Base-by-base conservation (phyloP, 2,113 vertebrate genomes). In the Callopanchax toddi region DNA sequence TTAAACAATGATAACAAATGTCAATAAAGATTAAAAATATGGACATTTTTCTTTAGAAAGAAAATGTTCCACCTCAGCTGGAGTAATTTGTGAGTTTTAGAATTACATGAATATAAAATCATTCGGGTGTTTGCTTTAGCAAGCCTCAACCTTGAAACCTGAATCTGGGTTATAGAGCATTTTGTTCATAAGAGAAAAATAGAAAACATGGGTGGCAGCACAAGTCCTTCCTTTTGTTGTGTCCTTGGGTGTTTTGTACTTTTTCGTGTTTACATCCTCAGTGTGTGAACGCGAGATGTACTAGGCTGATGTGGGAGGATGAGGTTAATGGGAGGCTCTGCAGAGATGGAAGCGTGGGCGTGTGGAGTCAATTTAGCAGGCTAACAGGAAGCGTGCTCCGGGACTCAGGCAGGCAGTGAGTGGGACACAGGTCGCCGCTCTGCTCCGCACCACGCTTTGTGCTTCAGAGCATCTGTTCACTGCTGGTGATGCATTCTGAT, bases 101-200 rank as follows among this genome's bases (percentile, higher is more conserved):
- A 37, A 37, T 3, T 11, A 32, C 3, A 37, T 37, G 10, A 11
- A 37, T 37, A 54, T 43, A 42, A 44, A 42, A 29, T 13, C 6
- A 15, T 49, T 34, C 20, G 43, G 54, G 23, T 46, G 50, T 58
- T 52, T 29, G 45, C 26, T 74, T 69, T 12, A 34, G 29, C 20
- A n/a, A 56, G 25, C 40, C 1, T 57, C 13, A 36, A 23, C 76
- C 68, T 78, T 71, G 59, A 67, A 66, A 36, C 66, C 40, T 67
- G 61, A 78, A 82, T 87, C 60, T 88, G 71, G 82, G 85, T 76
- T 76, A 50, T 34, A 56, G 60, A 85, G 86, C 56, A 64, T 49
- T 74, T 79, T 80, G 87, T 89, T 89, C 53, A 21, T 34, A 11
- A 39, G 55, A 42, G 59, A 73, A 65, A 44, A 76, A 67, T 51